A percentile compares a stretch with the other conserved stretches of the same genome.
These are phyloP conservation scores for Enteromius paludinosus DNA, from an alignment of 2,797 vertebrate species.

Conservation along the genomic window DNA sequence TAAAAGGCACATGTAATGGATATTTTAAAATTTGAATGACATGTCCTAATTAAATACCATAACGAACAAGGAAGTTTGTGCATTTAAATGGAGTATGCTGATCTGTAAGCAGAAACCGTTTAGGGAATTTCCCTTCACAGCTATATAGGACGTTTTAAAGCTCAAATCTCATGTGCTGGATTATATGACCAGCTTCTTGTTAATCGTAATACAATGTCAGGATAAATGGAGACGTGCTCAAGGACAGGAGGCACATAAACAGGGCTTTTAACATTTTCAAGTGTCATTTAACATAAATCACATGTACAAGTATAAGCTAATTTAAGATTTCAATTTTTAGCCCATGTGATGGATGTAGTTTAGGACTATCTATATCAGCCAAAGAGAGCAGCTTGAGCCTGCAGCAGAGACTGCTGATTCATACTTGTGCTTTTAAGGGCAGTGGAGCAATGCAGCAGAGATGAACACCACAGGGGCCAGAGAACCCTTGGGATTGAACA, in stretches of 20 bases:
- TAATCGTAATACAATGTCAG: neutral
- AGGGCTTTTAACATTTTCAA: neutral
- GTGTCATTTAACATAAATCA: neutral
- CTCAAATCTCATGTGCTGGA: neutral
- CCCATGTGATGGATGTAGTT: neutral
- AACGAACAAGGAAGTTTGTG: neutral
- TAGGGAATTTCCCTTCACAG: neutral
- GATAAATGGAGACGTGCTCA: neutral
- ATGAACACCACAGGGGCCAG: conserved; percentile 20
- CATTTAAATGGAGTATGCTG: neutral
- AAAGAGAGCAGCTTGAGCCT: conserved; percentile 2
- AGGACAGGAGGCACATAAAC: neutral
- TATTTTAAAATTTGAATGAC: neutral
- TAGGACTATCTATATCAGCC: conserved; percentile 4
- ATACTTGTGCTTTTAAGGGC: conserved; percentile 48
- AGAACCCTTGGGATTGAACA: conserved; percentile 37
- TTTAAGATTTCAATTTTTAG: neutral
- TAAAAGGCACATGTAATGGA: neutral
- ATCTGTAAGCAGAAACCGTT: neutral
- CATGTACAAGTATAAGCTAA: neutral
- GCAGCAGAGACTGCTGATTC: conserved; percentile 44
- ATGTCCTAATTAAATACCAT: neutral
- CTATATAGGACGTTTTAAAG: neutral
- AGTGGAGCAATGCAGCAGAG: conserved; percentile 38
- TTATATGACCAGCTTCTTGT: neutral